Evolutionary conservation across 2,888 invertebrate species (phyloP).

Genomic region (Abrostola tripartita): DNA sequence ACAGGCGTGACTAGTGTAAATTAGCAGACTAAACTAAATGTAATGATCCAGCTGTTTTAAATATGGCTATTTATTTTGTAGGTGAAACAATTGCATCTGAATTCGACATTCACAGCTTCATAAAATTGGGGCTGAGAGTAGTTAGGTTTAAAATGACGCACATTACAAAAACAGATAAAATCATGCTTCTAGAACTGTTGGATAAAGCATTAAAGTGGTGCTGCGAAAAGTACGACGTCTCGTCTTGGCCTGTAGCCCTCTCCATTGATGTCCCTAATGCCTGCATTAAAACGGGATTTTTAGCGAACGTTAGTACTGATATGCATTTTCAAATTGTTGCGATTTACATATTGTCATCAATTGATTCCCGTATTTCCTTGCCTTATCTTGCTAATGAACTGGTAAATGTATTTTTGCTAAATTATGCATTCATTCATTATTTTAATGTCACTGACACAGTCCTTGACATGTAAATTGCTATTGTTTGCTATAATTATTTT

Average conservation of each 20-base stretch:
- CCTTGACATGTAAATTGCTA: too few species aligned
- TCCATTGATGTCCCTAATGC: background rate
- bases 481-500: background rate
- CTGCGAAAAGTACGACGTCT: background rate
- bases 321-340: background rate
- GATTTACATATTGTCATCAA: background rate
- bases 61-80: background rate
- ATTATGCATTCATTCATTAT: too few species aligned
- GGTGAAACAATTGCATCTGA: background rate
- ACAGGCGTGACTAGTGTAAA: too few species aligned
- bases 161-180: background rate
- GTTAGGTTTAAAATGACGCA: background rate
- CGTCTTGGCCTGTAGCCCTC: background rate
- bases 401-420: too few species aligned
- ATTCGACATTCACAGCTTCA: conserved; percentile 1
- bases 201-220: background rate
- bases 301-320: background rate
- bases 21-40: background rate
- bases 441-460: too few species aligned
- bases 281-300: background rate
- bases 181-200: background rate
- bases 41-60: background rate
- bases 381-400: too few species aligned
- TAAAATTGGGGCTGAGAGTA: background rate
- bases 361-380: too few species aligned